Conservation (phyloP, 2,888 invertebrate genomes). For the Acholoe squamosa region DNA sequence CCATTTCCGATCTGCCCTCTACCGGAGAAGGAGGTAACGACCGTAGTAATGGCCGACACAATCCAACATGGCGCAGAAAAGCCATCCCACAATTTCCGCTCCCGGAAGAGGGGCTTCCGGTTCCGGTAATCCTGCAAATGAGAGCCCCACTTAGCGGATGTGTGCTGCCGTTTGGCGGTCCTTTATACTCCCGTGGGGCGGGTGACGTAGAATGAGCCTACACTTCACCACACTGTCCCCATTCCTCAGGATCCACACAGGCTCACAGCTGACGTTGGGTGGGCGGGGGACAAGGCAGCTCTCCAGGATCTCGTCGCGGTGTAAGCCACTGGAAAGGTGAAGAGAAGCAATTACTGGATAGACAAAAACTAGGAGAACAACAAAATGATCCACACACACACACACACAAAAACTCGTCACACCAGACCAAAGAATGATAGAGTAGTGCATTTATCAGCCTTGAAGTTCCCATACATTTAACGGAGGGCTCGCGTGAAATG, state of each 20-base stretch:
- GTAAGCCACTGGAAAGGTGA: background rate
- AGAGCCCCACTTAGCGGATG: constrained; percentile 58
- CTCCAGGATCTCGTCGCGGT: background rate
- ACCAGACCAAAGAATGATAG: background rate
- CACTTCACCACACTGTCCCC: background rate
- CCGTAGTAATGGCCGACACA: constrained; percentile 45
- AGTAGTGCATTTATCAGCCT: background rate
- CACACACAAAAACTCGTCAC: background rate
- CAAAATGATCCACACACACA: background rate
- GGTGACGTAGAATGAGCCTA: background rate
- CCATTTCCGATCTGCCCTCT: background rate
- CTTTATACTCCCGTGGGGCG: constrained; percentile 30
- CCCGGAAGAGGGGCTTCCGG: constrained; percentile 42
- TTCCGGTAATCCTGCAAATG: constrained; percentile 58
- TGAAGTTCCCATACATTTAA: too few relatives aligned
- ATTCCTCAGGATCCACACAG: too few relatives aligned
- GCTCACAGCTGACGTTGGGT: background rate
- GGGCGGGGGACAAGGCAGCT: background rate
- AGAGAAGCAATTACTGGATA: background rate
- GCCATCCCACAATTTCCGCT: constrained; percentile 57
- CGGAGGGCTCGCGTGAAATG: too few relatives aligned
- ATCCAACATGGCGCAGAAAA: constrained; percentile 51
- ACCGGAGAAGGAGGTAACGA: constrained; percentile 13
- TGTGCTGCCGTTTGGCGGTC: constrained; percentile 47
- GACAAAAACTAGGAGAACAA: background rate